Evolutionary conservation across 2,113 vertebrate species (phyloP).

Genomic region (Saimiri boliviensis): DNA sequence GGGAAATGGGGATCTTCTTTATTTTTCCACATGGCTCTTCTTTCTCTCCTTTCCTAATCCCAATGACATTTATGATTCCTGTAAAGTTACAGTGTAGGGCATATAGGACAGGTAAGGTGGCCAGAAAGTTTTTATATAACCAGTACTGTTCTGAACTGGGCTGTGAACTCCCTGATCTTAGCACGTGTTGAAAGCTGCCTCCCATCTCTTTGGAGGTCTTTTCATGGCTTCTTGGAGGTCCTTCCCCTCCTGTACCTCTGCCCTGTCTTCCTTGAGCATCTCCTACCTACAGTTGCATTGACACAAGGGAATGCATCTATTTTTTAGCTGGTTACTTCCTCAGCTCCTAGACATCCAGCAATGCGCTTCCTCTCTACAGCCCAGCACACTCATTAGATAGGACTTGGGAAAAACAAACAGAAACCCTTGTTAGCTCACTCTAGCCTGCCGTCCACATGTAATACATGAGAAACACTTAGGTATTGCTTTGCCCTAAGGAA

Average conservation of each 20-base stretch:
- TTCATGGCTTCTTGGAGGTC: neutral
- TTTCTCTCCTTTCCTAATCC: neutral
- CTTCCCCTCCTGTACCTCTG: neutral
- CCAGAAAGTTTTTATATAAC: neutral
- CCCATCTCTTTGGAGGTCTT: neutral
- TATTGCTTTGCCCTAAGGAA: neutral
- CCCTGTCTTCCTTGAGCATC: neutral
- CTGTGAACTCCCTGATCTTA: neutral
- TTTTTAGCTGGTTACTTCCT: neutral
- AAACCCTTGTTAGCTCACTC: neutral
- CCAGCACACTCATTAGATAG: neutral
- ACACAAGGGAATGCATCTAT: neutral
- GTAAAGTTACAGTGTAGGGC: neutral
- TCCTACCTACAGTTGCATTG: neutral
- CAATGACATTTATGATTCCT: neutral
- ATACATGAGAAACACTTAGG: neutral
- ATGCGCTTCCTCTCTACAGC: neutral
- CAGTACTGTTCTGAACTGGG: neutral
- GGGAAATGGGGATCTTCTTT: neutral
- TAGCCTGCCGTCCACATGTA: neutral
- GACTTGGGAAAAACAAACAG: neutral
- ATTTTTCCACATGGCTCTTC: neutral
- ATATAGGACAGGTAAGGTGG: neutral
- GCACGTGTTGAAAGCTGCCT: neutral
- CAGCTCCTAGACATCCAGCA: neutral